Base-by-base conservation (phyloP, 35 echinoderm and acorn worm species). In the Strongylocentrotus purpuratus region DNA sequence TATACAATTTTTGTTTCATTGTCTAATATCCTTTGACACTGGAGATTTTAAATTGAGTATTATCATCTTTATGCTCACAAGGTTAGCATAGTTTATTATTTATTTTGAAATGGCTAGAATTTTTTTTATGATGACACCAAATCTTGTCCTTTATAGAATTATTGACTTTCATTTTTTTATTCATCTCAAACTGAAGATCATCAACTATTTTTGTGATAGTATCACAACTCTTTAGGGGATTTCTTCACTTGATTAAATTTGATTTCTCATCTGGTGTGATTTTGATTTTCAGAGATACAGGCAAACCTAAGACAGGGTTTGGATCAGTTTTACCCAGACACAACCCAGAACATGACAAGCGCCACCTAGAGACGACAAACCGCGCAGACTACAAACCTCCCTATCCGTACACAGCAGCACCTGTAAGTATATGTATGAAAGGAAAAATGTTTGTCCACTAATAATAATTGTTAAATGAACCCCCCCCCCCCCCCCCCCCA, bases 371-470 rank as follows among this genome's bases (percentile, higher is more conserved):
- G 94, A 99, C 98, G 20, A 99, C 98, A 17, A 97, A 99, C 86
- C 95, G 98, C 85, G 98, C 97, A 90, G 98, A 99, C 87, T 99
- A 97, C 78, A 99, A 97, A 94, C 97, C 98, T 18, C 98, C 98
- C 47, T 99, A 94, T 61, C 98, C 98, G 31, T 99, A 99, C 52
- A 98, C 94, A 71, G 96, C 98, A 90, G 97, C 94, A 45, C 96
- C 96, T 25, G 98, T 99, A 96, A 97, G 98, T 97, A 70, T 4
- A 70, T 52, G 13, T 7, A 52, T 52, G 48, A 70, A 5, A 78
- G 65, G 28, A 78, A 78, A 28, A 22, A 78, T 78, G 22, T 78
- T 31, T 78, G 25, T 78, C 52, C n/a, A n/a, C n/a, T n/a, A n/a
- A n/a, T n/a, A n/a, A n/a, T n/a, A n/a, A n/a, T n/a, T n/a, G n/a